Conservation (phyloP, 2,888 invertebrate species). For the Rotaria magnacalcarata region DNA sequence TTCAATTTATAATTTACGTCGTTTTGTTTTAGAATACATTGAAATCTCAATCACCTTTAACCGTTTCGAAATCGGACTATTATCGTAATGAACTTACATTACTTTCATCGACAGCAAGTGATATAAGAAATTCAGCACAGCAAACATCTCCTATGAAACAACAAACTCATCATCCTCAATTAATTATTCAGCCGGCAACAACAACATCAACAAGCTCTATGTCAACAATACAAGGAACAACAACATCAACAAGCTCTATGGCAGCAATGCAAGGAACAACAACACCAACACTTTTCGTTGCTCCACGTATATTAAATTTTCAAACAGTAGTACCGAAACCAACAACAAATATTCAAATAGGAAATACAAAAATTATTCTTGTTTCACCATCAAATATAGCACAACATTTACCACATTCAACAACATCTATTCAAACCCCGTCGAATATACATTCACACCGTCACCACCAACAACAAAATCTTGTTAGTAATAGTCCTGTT, state of each 20-base stretch:
- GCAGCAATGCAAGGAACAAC: neutral
- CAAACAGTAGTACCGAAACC: constrained; percentile 35
- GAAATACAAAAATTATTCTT: constrained; percentile 27
- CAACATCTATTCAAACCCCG: neutral
- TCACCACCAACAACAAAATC: neutral
- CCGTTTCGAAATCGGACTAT: neutral
- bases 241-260: neutral
- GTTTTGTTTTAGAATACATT: neutral
- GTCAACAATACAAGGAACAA: neutral
- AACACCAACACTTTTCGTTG: constrained; percentile 17
- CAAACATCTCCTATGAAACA: constrained; percentile 1
- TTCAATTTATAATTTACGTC: no score
- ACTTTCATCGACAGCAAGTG: neutral
- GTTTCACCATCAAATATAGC: constrained; percentile 4
- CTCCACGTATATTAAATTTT: constrained; percentile 32
- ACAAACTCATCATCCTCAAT: neutral
- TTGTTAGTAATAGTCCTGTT: neutral
- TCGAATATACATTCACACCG: no score
- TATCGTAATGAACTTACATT: constrained; percentile 12
- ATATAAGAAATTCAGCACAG: neutral
- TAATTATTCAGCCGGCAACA: neutral
- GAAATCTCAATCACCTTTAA: neutral
- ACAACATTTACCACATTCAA: constrained; percentile 17
- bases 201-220: neutral
- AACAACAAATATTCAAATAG: constrained; percentile 34